Percentiles rank a stretch among this genome's conserved stretches.
Conservation (phyloP, 2,797 vertebrate genomes). For the Anguilla megastoma region DNA sequence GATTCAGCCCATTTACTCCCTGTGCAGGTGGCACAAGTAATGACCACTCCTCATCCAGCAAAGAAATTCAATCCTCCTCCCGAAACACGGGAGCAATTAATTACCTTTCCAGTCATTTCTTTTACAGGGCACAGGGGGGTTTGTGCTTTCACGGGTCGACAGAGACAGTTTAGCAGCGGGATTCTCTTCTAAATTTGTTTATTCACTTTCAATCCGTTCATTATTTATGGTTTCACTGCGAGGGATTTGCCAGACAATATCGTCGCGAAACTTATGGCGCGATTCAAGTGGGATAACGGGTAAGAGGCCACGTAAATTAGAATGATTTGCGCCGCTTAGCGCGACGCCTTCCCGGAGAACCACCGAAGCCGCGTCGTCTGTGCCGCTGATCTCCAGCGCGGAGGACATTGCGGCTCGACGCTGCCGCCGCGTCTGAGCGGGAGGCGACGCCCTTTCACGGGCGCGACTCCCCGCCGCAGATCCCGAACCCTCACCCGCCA, state of each 20-base stretch:
- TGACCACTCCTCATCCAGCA: constrained; percentile 61
- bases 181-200: constrained; percentile 44
- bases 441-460: not conserved
- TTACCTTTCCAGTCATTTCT: constrained; percentile 56
- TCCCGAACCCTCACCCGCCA: constrained; percentile 77
- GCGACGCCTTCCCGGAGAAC: not conserved
- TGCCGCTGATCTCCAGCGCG: too few species aligned
- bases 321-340: not conserved
- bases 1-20: constrained; percentile 61
- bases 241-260: not conserved
- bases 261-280: not conserved
- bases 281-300: not conserved
- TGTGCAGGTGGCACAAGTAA: constrained; percentile 45
- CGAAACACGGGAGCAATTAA: constrained; percentile 56
- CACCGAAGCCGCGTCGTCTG: not conserved
- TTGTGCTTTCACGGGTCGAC: constrained; percentile 55
- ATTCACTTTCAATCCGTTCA: constrained; percentile 15
- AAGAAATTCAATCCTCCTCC: constrained; percentile 57
- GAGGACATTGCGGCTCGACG: not conserved
- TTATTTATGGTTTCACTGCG: constrained; percentile 11
- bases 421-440: not conserved
- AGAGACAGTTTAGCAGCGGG: constrained; percentile 53
- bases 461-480: not conserved
- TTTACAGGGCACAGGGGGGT: constrained; percentile 44
- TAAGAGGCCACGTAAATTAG: not conserved